Evolutionary conservation across 2,797 vertebrate genomes (phyloP).

Genomic region (Babyrousa celebensis): DNA sequence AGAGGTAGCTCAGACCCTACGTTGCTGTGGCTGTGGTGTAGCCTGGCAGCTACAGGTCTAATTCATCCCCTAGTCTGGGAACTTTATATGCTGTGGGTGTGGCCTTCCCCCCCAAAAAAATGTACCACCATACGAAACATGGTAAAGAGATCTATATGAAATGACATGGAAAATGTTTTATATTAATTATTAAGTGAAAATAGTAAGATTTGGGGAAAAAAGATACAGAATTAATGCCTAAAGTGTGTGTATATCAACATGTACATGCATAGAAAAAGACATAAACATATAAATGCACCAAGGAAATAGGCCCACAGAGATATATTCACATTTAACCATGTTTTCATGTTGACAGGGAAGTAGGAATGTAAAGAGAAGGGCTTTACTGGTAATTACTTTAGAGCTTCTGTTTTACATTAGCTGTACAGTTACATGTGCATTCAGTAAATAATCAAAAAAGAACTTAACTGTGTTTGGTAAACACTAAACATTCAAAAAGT

Average conservation of each 20-base stretch:
- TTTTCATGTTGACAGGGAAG: neutral
- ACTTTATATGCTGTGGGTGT: too few relatives aligned
- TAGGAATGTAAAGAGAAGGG: neutral
- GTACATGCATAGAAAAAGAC: neutral
- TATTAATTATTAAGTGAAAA: slow-evolving; percentile 6
- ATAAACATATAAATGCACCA: neutral
- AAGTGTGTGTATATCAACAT: neutral
- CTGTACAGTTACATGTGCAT: neutral
- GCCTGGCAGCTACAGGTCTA: too few relatives aligned
- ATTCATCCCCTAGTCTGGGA: too few relatives aligned
- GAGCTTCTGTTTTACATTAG: neutral
- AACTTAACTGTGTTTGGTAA: neutral
- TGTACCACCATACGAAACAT: neutral
- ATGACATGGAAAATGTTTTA: neutral
- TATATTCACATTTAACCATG: neutral
- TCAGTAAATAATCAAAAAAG: neutral
- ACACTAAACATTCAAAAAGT: neutral
- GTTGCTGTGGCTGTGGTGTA: too few relatives aligned
- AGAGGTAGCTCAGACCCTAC: too few relatives aligned
- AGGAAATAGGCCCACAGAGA: neutral
- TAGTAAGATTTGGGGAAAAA: neutral
- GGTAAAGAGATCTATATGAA: neutral
- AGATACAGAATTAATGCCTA: neutral
- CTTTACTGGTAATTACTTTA: neutral
- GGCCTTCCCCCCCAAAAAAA: too few relatives aligned